Percentiles rank a stretch among this genome's conserved stretches.
phyloP scores from a whole-genome alignment of 2,113 vertebrate species.

The Datnioides undecimradiatus region DNA sequence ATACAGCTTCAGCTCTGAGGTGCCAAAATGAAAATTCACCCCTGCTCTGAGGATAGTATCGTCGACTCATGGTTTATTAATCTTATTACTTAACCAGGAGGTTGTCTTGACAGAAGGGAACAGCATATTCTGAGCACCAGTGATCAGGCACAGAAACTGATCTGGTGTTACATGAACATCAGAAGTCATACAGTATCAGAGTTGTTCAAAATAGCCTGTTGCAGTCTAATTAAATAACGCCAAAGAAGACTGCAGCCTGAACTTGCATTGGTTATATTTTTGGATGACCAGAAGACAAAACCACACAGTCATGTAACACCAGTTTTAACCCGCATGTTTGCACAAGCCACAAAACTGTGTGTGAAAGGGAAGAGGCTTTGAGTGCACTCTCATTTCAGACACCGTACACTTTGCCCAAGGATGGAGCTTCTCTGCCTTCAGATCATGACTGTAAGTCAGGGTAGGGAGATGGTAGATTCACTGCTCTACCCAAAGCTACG shows the following conservation, averaged over 20 bases:
- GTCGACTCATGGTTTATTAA: constrained; percentile 46
- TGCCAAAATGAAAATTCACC: constrained; percentile 61
- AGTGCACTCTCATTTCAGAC: constrained; percentile 31
- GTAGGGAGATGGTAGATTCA: constrained; percentile 48
- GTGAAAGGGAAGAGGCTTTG: not conserved
- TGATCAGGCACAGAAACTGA: constrained; percentile 27
- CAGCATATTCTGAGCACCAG: constrained; percentile 47
- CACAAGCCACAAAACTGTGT: not conserved
- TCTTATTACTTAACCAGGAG: constrained; percentile 46
- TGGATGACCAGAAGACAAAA: constrained; percentile 17
- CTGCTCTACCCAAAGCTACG: constrained; percentile 37
- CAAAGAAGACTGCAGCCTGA: not conserved
- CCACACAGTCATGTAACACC: not conserved
- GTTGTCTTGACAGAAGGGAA: constrained; percentile 25
- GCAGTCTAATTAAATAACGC: not conserved
- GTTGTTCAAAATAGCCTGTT: constrained; percentile 29
- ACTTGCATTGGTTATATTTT: constrained; percentile 1
- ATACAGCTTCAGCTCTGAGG: constrained; percentile 21
- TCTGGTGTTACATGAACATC: constrained; percentile 30
- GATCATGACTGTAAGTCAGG: constrained; percentile 9
- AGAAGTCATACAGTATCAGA: constrained; percentile 2
- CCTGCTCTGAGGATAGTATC: constrained; percentile 26
- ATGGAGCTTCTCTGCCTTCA: constrained; percentile 46
- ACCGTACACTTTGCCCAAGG: constrained; percentile 52
- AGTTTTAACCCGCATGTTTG: not conserved